Percentiles rank a stretch among this genome's conserved stretches.
phyloP scores from a whole-genome alignment of 2,888 invertebrate genomes.

The Penaeus monodon region DNA sequence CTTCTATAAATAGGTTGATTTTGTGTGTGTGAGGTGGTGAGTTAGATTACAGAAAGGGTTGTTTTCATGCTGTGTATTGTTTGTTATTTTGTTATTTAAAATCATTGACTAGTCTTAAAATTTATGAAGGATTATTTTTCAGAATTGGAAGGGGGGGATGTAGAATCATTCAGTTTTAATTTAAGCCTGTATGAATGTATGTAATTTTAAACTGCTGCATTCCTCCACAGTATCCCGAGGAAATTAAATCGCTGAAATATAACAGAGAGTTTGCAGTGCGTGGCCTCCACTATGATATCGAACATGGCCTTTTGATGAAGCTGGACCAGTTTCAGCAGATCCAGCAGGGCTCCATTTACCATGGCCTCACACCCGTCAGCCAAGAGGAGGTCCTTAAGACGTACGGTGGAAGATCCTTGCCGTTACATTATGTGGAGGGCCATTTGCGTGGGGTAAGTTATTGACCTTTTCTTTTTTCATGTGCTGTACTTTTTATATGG shows the following conservation, averaged over 20 bases:
- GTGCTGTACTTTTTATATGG: neutral
- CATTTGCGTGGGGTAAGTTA: constrained; percentile 60
- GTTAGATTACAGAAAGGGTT: too few relatives aligned
- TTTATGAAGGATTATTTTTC: neutral
- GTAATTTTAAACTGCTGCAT: neutral
- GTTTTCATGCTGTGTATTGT: too few relatives aligned
- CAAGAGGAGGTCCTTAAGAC: constrained; percentile 51
- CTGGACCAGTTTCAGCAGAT: constrained; percentile 97
- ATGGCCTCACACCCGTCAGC: constrained; percentile 68
- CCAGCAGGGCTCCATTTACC: constrained; percentile 92
- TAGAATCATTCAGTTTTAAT: neutral
- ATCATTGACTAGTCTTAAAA: neutral
- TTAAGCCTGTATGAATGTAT: neutral
- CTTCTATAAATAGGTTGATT: neutral
- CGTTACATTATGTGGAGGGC: constrained; percentile 63
- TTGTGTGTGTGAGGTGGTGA: neutral
- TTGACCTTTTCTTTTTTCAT: neutral
- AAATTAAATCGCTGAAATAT: constrained; percentile 83
- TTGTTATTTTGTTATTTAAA: neutral
- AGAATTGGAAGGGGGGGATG: neutral
- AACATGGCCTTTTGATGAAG: constrained; percentile 92
- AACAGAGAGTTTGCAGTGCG: constrained; percentile 94
- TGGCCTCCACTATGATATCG: constrained; percentile 97
- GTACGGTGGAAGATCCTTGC: constrained; percentile 59
- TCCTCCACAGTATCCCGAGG: constrained; percentile 84